A percentile compares a stretch with the other conserved stretches of the same genome.
These are phyloP conservation scores for Phylloscopus collybita DNA, from an alignment of 2,797 vertebrate species.

Conservation along the genomic window DNA sequence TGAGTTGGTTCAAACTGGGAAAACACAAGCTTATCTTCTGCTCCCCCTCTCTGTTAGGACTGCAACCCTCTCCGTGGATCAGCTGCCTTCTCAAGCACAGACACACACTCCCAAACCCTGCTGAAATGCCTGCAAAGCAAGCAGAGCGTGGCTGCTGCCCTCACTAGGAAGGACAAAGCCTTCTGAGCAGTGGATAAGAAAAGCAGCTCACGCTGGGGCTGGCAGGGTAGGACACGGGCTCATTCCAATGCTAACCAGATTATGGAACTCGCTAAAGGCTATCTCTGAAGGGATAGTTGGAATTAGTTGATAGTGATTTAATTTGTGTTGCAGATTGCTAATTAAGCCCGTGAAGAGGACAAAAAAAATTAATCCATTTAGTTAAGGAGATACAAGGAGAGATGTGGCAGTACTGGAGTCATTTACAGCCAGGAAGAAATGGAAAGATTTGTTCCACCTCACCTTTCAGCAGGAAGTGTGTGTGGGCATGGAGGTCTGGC, in stretches of 20 bases:
- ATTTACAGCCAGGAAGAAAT: background rate
- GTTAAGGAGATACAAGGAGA: constrained; percentile 58
- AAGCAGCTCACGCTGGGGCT: background rate
- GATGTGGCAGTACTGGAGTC: background rate
- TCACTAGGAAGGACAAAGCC: constrained; percentile 34
- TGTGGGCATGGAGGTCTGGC: accelerated
- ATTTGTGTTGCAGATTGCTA: constrained; percentile 71
- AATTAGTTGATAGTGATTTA: constrained; percentile 71
- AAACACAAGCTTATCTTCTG: background rate
- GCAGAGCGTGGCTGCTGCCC: constrained; percentile 19
- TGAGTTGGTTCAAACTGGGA: background rate
- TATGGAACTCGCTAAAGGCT: constrained; percentile 48
- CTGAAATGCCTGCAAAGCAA: background rate
- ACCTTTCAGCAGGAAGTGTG: accelerated
- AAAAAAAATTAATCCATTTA: constrained; percentile 56
- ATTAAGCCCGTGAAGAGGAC: constrained; percentile 63
- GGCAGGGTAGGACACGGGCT: background rate
- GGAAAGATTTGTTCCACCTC: background rate
- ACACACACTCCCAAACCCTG: background rate
- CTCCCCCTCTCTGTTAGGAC: background rate
- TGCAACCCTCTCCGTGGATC: background rate
- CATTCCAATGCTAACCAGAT: constrained; percentile 69
- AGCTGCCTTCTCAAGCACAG: background rate
- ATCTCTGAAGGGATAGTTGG: constrained; percentile 64
- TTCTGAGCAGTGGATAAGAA: background rate